A percentile compares a stretch with the other conserved stretches of the same genome.
Conservation (phyloP, 1,140 invertebrate genomes). For the Euglossa dilemma region DNA sequence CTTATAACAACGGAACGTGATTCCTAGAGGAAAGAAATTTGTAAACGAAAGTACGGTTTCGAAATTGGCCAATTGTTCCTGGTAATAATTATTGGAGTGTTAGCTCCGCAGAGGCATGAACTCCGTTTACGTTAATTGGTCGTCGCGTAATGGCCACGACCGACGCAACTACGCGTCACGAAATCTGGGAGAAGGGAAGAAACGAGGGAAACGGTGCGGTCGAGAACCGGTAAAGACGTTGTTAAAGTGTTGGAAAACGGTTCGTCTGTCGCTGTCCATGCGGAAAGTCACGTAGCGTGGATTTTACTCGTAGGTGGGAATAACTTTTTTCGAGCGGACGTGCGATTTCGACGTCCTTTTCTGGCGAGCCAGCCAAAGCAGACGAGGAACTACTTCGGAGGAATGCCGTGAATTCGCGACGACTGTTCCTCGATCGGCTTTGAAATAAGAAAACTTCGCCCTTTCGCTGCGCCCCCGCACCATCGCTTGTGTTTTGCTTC, state of each 20-base stretch:
- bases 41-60: too few species aligned
- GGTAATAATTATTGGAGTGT: not conserved
- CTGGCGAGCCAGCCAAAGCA: constrained; percentile 53
- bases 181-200: not conserved
- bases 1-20: too few species aligned
- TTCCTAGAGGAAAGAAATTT: too few species aligned
- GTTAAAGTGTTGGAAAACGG: constrained; percentile 63
- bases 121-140: constrained; percentile 16
- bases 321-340: constrained; percentile 67
- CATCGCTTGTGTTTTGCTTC: not conserved
- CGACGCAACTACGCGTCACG: not conserved
- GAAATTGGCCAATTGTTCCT: not conserved
- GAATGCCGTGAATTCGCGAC: constrained; percentile 54
- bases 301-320: constrained; percentile 69
- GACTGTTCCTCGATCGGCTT: constrained; percentile 44
- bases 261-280: constrained; percentile 65
- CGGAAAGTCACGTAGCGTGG: constrained; percentile 70
- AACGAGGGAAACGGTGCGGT: not conserved
- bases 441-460: constrained; percentile 47
- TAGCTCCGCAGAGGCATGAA: not conserved
- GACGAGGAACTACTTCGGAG: constrained; percentile 46
- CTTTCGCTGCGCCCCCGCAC: not conserved
- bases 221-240: constrained; percentile 56
- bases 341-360: constrained; percentile 61
- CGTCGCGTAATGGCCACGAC: not conserved